Conservation (phyloP, 2,113 vertebrate species). For the Mustelus asterias region DNA sequence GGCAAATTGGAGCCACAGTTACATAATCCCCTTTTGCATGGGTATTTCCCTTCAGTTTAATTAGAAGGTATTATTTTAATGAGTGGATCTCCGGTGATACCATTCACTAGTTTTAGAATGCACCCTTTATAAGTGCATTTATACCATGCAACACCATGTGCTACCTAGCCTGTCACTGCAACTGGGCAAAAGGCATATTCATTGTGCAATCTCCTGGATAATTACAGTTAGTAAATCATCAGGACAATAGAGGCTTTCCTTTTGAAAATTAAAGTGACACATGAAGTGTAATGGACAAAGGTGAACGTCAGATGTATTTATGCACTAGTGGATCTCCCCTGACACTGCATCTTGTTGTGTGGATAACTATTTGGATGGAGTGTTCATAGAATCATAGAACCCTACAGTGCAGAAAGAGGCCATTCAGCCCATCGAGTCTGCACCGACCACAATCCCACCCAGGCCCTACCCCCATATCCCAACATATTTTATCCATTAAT, state of each 20-base stretch:
- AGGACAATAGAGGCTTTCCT: neutral
- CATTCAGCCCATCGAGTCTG: too few relatives aligned
- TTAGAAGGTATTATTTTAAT: conserved; percentile 48
- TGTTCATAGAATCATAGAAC: too few relatives aligned
- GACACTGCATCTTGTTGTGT: neutral
- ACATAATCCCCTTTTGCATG: conserved; percentile 40
- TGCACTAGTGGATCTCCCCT: neutral
- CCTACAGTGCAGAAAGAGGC: too few relatives aligned
- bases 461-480: too few relatives aligned
- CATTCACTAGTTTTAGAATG: conserved; percentile 46
- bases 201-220: neutral
- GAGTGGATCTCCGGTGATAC: conserved; percentile 41
- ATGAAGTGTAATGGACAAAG: neutral
- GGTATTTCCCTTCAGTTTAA: conserved; percentile 42
- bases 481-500: too few relatives aligned
- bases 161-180: neutral
- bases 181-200: neutral
- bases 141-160: neutral
- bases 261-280: neutral
- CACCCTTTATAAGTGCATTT: conserved; percentile 38
- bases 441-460: too few relatives aligned
- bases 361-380: neutral
- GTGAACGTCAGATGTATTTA: neutral
- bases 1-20: neutral
- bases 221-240: neutral